Percentiles rank a stretch among this genome's conserved stretches.
Conservation (phyloP, 2,113 vertebrate genomes). For the Pelmatolapia mariae region DNA sequence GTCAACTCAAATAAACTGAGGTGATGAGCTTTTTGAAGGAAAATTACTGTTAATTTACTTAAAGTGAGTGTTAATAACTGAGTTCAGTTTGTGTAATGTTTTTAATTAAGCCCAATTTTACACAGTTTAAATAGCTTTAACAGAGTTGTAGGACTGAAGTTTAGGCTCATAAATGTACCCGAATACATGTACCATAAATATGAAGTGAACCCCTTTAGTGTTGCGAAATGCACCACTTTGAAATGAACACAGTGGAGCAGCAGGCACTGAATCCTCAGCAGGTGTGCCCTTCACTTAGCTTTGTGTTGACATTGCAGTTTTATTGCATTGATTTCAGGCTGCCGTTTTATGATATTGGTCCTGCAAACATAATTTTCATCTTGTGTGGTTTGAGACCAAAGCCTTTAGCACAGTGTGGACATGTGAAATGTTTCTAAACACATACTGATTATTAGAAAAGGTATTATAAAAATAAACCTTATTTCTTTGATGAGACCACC, state of each 20-base stretch:
- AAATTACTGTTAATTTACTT: too few species aligned
- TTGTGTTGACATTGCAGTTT: constrained; percentile 19
- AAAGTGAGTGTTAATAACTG: too few species aligned
- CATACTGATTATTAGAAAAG: not conserved
- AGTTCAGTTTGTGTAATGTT: too few species aligned
- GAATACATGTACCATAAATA: constrained; percentile 23
- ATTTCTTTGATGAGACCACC: not conserved
- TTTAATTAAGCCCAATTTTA: too few species aligned
- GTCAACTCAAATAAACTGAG: too few species aligned
- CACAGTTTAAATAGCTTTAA: not conserved
- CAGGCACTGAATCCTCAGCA: constrained; percentile 1
- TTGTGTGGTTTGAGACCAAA: not conserved
- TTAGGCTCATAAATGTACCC: constrained; percentile 18
- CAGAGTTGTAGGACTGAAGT: not conserved
- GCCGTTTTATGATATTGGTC: not conserved
- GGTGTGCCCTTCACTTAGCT: constrained; percentile 27
- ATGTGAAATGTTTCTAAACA: not conserved
- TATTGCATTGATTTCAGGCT: not conserved
- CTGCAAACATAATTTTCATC: not conserved
- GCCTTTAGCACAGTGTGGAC: not conserved
- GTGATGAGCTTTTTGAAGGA: too few species aligned
- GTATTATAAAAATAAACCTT: not conserved
- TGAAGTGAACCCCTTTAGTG: constrained; percentile 15
- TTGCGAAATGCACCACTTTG: not conserved
- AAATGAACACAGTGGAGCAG: not conserved